These are phyloP conservation scores for Cecidostiba fungosa DNA, from an alignment of 2,888 invertebrate species.

Conservation along the genomic window DNA sequence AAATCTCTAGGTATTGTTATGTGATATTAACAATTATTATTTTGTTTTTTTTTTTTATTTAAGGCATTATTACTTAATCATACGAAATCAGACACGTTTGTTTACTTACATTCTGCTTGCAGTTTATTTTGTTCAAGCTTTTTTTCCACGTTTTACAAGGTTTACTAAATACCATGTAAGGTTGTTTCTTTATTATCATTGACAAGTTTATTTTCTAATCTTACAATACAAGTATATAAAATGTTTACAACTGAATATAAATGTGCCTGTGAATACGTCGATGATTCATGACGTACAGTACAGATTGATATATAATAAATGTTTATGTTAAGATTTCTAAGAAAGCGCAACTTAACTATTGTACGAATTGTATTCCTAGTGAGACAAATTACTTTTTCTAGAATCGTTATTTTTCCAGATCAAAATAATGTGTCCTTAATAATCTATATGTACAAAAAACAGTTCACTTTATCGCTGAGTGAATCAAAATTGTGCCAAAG, in stretches of 20 bases:
- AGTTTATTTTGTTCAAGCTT: conserved; percentile 33
- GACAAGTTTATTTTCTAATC: conserved; percentile 16
- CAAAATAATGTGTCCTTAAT: conserved; percentile 36
- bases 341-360: neutral
- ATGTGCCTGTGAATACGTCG: conserved; percentile 38
- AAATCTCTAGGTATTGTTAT: conserved; percentile 70
- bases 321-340: conserved; percentile 18
- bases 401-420: conserved; percentile 15
- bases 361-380: conserved; percentile 8
- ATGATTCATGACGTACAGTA: conserved; percentile 3
- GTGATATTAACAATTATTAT: conserved; percentile 75
- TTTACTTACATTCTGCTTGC: conserved; percentile 19
- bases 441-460: conserved; percentile 15
- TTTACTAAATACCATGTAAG: conserved; percentile 20
- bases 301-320: conserved; percentile 21
- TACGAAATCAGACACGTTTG: neutral
- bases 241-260: conserved; percentile 4
- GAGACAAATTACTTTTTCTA: conserved; percentile 44
- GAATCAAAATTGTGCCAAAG: conserved; percentile 10
- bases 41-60: conserved; percentile 65
- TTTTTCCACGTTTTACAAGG: conserved; percentile 19
- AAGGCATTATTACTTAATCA: conserved; percentile 17
- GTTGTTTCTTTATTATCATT: conserved; percentile 34
- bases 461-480: neutral
- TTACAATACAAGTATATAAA: conserved; percentile 4